phyloP scores from a whole-genome alignment of 2,797 vertebrate genomes.

The Sebastes paucispinis region DNA sequence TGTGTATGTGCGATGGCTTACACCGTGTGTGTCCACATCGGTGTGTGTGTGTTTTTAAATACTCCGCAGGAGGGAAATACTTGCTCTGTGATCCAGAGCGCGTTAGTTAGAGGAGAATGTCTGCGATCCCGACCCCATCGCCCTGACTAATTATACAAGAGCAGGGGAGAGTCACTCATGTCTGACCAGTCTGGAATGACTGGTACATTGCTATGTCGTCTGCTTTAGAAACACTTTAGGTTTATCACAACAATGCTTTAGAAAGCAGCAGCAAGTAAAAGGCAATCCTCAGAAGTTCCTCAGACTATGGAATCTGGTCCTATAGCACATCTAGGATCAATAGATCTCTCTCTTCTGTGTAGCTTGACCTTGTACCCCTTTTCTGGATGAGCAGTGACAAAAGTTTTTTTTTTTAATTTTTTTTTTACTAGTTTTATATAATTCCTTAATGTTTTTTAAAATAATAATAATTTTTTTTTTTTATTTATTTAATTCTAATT shows the following conservation, averaged over 20 bases:
- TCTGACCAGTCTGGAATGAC: constrained; percentile 24
- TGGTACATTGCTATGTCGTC: background rate
- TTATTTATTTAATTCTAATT: background rate
- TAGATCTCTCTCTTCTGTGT: background rate
- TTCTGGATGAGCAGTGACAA: background rate
- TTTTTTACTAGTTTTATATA: no score
- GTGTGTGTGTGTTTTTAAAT: constrained; percentile 44
- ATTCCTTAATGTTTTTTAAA: no score
- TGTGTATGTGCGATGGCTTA: constrained; percentile 25
- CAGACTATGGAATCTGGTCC: background rate
- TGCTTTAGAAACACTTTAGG: background rate
- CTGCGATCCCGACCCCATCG: constrained; percentile 12
- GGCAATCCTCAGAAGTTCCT: background rate
- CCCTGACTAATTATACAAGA: constrained; percentile 35
- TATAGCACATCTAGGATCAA: background rate
- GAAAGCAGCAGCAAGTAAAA: background rate
- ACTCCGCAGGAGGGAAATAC: constrained; percentile 54
- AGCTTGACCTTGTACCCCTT: background rate
- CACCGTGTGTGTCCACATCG: background rate
- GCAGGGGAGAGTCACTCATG: constrained; percentile 25
- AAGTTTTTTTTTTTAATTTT: background rate
- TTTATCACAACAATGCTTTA: background rate
- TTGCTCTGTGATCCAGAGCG: constrained; percentile 29
- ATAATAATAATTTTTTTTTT: background rate
- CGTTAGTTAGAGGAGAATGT: constrained; percentile 45